Base-by-base conservation (phyloP, 1,140 invertebrate genomes). In the Monomorium pharaonis region DNA sequence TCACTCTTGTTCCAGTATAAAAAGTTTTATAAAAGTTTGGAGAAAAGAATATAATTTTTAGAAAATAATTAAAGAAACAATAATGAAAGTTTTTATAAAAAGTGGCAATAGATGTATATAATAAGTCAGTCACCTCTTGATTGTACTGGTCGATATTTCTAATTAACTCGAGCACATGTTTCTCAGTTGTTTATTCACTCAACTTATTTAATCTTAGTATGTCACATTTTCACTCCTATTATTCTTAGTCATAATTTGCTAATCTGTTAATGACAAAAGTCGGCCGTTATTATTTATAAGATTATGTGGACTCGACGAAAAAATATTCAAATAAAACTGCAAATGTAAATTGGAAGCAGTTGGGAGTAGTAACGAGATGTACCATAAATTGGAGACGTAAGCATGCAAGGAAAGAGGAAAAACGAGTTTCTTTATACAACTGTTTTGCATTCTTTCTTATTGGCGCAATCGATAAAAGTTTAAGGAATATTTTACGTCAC, bases 381-480 rank as follows among this genome's bases (percentile, higher is more conserved):
- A n/a, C 14, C 44, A 18, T 65, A 63, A 78, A 65, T 44, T n/a
- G 58, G 30, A 78, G 21, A 65, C 9, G 16, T 67, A 67, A 24
- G 21, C 14, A 4, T 37, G 9, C 30, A 18, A 49, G 3, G 12
- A 30, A 37, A 44, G 9, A 27, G 12, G 16, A 18, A 44, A 14
- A 16, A 30, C 0, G n/a, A 24, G 9, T 67, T 67, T n/a, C 16
- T 37, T 9, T 9, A 21, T 56, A 6, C 7, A 7, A 30, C 16
- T n/a, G 44, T 65, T 78, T 78, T 67, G 51, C 30, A 14, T 67
- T 30, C 5, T 0, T 37, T 51, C 63, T 67, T 78, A 78, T 51
- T 51, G 44, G 10, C 3, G 14, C 76, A 16, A 67, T 67, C 60
- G 30, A 67, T 78, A n/a, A 78, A 67, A 78, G 67, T 51, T 78